A percentile compares a stretch with the other conserved stretches of the same genome.
These are phyloP conservation scores for Coptotermes formosanus DNA, from an alignment of 1,140 invertebrate genomes.

Conservation along the genomic window DNA sequence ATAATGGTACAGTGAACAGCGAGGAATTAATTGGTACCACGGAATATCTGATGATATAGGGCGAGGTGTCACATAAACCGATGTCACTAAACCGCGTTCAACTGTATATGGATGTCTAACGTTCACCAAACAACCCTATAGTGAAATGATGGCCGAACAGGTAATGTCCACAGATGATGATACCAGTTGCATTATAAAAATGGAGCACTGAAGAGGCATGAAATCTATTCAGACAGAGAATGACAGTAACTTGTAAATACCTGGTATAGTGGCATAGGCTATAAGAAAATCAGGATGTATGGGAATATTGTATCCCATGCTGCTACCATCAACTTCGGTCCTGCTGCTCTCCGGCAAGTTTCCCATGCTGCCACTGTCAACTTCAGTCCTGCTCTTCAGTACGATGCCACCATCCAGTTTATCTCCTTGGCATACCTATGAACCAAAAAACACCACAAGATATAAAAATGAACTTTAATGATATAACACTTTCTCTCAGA, in stretches of 20 bases:
- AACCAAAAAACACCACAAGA: constrained; percentile 27
- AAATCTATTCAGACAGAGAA: neutral
- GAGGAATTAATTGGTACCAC: too few relatives aligned
- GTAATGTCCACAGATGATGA: too few relatives aligned
- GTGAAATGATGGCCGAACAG: too few relatives aligned
- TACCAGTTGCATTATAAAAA: too few relatives aligned
- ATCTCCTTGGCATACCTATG: constrained; percentile 85
- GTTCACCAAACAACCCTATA: too few relatives aligned
- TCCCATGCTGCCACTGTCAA: constrained; percentile 50
- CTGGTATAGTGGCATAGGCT: constrained; percentile 90
- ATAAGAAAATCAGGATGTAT: constrained; percentile 92
- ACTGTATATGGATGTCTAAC: too few relatives aligned
- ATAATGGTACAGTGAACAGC: too few relatives aligned
- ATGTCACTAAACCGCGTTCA: too few relatives aligned
- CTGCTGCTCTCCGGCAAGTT: too few relatives aligned
- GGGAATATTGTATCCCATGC: constrained; percentile 76
- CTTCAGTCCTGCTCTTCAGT: constrained; percentile 62
- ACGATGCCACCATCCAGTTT: constrained; percentile 70
- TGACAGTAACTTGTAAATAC: constrained; percentile 48
- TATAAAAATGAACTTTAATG: neutral
- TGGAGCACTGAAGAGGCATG: too few relatives aligned
- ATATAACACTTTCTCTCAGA: neutral
- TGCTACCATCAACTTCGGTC: constrained; percentile 60
- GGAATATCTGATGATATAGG: too few relatives aligned
- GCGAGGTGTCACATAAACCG: too few relatives aligned